Evolutionary conservation across 2,113 vertebrate species (phyloP), one percentile per base, ranked within the genome.

Genomic region (Zeus faber): DNA sequence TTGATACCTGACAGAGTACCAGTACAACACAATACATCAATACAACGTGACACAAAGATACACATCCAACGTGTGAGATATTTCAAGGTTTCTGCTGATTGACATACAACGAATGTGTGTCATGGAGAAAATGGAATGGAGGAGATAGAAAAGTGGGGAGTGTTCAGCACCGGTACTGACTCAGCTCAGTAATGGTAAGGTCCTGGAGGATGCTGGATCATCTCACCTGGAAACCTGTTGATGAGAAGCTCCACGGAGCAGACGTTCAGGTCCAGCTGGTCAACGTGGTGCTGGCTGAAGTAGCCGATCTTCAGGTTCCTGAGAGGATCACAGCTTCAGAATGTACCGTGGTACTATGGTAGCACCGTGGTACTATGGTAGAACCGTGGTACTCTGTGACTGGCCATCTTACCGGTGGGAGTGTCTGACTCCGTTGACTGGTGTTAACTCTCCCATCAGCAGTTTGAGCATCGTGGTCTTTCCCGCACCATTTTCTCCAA

Each of bases 271-370:
- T 98, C 96, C 72, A 99, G 86, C 74, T 99, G 97, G 74, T 99
- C 97, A 58, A 99, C 95, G 0, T 99, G 97, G 65, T 99, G 97
- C 83, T 99, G 96, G 65, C 93, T 98, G 78, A 99, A 99, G 75
- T 98, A 99, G 25, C 97, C 97, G 0, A 98, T 94, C 88, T 99
- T 99, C 43, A 99, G 73, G 77, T 94, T 98, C 86, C 97, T 99
- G 86, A 37, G 33, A 0, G 22, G 65, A 58, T 49, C 14, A 4
- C 40, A 54, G 0, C 6, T 27, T n/a, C n/a, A n/a, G n/a, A n/a
- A n/a, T n/a, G 6, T 35, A 35, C 31, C 13, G 31, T 33, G 31
- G 31, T 33, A 8, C 31, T 33, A 33, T 33, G 31, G 8, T 33
- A 33, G 31, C 13, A 33, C 31, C 13, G 31, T 33, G 31, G 31